Evolutionary conservation across 1,140 invertebrate genomes (phyloP), one percentile per base, ranked within the genome.

Genomic region (Spodoptera frugiperda): DNA sequence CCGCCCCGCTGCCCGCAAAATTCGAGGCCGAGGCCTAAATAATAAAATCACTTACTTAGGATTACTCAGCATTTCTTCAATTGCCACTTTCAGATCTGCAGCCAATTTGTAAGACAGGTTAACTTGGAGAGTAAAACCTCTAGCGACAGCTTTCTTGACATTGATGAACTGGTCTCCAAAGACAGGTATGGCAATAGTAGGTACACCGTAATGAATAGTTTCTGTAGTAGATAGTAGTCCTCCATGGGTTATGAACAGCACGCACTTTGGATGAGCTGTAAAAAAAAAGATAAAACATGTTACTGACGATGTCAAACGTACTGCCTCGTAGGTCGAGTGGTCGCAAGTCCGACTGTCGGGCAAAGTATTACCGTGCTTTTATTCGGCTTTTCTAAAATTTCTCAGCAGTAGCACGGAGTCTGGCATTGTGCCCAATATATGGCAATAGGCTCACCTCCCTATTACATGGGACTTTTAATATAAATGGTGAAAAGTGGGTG

Each of bases 171-270:
- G 96, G 87, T 97, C 96, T 11, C 92, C 94, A 44, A 95, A 96
- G n/a, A 97, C 92, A 12, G 97, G 96, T 79, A 97, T 95, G 9
- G 95, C 96, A 12, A 97, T 91, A 0, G 96, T 89, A 0, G 96
- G 96, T 2, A 96, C 95, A 25, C 95, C 96, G 63, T 95, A 94
- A 82, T 96, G 95, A 17, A 97, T 91, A 1, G 96, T 94, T 85
- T 97, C 97, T 44, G 95, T 95, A 1, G 95, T 93, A 46, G 96
- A 96, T 46, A 96, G 92, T 15, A 96, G 85, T 44, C 97, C 97
- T 10, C 95, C 96, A 78, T 97, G 96, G 0, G 96, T 96, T 30
- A 97, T 95, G 77, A 97, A 96, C 0, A 95, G 87, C 33, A 94
- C 88, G 14, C 96, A 94, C 71, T 96, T 97, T 0, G 93, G 89